phyloP scores from a whole-genome alignment of 1,140 invertebrate genomes.

The Lepidostoma basale region DNA sequence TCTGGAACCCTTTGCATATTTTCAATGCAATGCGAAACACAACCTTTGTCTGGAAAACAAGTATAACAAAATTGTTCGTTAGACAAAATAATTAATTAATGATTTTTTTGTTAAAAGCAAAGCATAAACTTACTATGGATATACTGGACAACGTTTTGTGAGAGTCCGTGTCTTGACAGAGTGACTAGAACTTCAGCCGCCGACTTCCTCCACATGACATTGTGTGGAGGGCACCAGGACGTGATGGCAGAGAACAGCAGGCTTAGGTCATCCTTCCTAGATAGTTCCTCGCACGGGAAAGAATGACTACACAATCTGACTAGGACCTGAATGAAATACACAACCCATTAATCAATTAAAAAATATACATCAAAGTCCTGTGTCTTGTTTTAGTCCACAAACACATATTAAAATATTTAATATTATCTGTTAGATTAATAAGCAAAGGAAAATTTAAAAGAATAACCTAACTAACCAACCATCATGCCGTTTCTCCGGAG shows the following conservation, averaged over 20 bases:
- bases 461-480: too few relatives aligned
- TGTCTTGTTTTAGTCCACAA: too few relatives aligned
- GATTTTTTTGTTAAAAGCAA: too few relatives aligned
- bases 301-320: constrained; percentile 90
- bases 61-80: neutral
- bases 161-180: constrained; percentile 90
- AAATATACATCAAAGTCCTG: too few relatives aligned
- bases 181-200: constrained; percentile 96
- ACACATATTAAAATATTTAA: too few relatives aligned
- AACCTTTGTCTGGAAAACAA: constrained; percentile 81
- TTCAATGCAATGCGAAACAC: constrained; percentile 92
- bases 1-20: constrained; percentile 95
- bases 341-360: too few relatives aligned
- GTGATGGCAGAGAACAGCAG: constrained; percentile 96
- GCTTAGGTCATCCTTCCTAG: constrained; percentile 94
- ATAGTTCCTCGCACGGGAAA: constrained; percentile 93
- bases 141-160: constrained; percentile 91
- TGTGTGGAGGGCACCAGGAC: constrained; percentile 89
- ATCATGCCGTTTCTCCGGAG: too few relatives aligned
- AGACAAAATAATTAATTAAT: neutral
- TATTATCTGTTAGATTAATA: too few relatives aligned
- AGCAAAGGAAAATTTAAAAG: too few relatives aligned
- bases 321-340: constrained; percentile 73
- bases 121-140: constrained; percentile 95
- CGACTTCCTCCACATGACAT: constrained; percentile 95